These are phyloP conservation scores for Sterna hirundo DNA, from an alignment of 2,113 vertebrate genomes.

Conservation along the genomic window DNA sequence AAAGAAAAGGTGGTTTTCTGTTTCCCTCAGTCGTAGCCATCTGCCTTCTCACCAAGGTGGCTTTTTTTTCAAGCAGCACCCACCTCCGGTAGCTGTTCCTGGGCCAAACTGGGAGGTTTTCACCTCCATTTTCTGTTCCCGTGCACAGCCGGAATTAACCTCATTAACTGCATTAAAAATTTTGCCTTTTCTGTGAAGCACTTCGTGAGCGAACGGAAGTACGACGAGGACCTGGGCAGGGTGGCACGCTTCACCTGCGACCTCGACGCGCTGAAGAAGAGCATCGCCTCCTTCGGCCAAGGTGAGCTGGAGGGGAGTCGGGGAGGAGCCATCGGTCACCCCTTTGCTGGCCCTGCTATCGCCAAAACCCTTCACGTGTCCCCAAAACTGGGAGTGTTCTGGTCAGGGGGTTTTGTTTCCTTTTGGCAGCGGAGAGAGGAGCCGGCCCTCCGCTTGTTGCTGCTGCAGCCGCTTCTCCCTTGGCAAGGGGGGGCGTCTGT, in stretches of 20 bases:
- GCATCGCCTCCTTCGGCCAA: conserved; percentile 87
- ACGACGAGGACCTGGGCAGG: conserved; percentile 91
- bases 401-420: rapidly evolving
- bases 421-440: not conserved
- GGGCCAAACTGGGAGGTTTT: too few relatives aligned
- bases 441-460: not conserved
- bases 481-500: not conserved
- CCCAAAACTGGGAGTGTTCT: not conserved
- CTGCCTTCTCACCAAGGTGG: not conserved
- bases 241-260: conserved; percentile 90
- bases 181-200: conserved; percentile 74
- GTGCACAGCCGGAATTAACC: not conserved
- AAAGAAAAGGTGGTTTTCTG: too few relatives aligned
- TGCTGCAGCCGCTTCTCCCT: not conserved
- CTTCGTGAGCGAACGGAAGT: conserved; percentile 96
- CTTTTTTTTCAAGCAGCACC: not conserved
- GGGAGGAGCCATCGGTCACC: rapidly evolving
- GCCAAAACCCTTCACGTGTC: rapidly evolving
- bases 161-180: too few relatives aligned
- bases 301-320: conserved; percentile 64
- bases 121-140: rapidly evolving
- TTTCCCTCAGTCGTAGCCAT: rapidly evolving
- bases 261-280: conserved; percentile 84
- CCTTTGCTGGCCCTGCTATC: too few relatives aligned
- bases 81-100: rapidly evolving